These are phyloP conservation scores for Acrobasis consociella DNA, from an alignment of 2,888 invertebrate genomes.

Conservation along the genomic window DNA sequence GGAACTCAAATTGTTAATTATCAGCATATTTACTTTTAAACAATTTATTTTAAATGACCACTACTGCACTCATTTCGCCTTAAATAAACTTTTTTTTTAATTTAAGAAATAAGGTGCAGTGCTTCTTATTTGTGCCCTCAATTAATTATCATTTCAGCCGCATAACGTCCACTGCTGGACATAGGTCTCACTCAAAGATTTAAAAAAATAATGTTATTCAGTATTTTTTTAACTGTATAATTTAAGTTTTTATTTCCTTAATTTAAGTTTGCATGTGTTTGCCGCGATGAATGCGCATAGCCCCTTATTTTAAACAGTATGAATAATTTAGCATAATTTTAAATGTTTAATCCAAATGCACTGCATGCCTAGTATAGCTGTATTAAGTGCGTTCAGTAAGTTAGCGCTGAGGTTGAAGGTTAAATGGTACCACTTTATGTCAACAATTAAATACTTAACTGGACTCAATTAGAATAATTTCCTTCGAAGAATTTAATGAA, in stretches of 20 bases:
- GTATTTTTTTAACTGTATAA: too few relatives aligned
- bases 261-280: constrained; percentile 7
- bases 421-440: constrained; percentile 19
- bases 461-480: not conserved
- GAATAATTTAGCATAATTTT: constrained; percentile 10
- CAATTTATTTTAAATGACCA: too few relatives aligned
- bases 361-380: constrained; percentile 5
- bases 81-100: too few relatives aligned
- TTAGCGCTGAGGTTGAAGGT: not conserved
- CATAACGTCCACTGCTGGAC: too few relatives aligned
- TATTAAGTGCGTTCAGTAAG: not conserved
- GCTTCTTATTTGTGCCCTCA: too few relatives aligned
- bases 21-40: too few relatives aligned
- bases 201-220: too few relatives aligned
- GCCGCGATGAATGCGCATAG: not conserved
- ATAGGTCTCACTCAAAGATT: too few relatives aligned
- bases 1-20: too few relatives aligned
- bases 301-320: not conserved
- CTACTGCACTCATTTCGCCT: too few relatives aligned
- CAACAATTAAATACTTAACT: constrained; percentile 10
- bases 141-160: too few relatives aligned
- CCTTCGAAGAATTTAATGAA: not conserved
- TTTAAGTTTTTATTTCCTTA: not conserved
- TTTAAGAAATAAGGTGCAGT: not conserved
- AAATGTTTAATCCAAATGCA: not conserved